Evolutionary conservation across 2,888 invertebrate species (phyloP).

Genomic region (Azorinus chamasolen): DNA sequence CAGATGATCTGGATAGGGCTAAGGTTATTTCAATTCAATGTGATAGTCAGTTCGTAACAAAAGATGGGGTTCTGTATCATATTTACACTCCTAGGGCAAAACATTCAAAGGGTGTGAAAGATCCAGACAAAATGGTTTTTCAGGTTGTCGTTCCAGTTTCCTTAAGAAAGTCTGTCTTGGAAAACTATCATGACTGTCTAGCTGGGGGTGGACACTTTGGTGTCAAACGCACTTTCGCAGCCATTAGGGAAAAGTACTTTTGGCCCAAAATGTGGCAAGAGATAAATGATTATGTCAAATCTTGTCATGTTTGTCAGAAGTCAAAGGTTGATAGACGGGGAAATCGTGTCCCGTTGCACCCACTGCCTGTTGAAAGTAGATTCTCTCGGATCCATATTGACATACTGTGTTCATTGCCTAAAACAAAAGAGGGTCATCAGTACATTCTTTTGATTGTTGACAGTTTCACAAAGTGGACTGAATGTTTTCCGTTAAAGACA

Average conservation of each 20-base stretch:
- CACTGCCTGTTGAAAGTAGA: constrained; percentile 32
- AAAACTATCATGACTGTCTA: constrained; percentile 24
- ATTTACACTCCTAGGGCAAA: constrained; percentile 16
- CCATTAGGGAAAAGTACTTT: constrained; percentile 37
- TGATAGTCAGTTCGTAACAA: constrained; percentile 9
- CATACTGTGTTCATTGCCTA: constrained; percentile 48
- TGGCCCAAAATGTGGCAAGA: constrained; percentile 59
- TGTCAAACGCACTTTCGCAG: constrained; percentile 7
- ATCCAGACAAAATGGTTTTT: constrained; percentile 17
- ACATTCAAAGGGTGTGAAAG: too few species aligned
- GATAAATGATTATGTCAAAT: constrained; percentile 36
- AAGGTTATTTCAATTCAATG: constrained; percentile 14
- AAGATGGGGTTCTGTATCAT: constrained; percentile 32
- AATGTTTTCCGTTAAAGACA: constrained; percentile 52
- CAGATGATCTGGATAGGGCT: constrained; percentile 11
- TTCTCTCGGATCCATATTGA: constrained; percentile 53
- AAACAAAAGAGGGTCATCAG: constrained; percentile 44
- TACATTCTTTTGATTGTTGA: constrained; percentile 48
- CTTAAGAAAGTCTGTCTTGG: constrained; percentile 16
- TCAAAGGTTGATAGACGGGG: constrained; percentile 38
- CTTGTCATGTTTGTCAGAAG: constrained; percentile 61
- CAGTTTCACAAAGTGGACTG: constrained; percentile 45
- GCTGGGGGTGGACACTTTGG: constrained; percentile 36
- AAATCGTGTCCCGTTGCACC: constrained; percentile 34
- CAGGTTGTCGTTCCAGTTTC: constrained; percentile 30